phyloP scores from a whole-genome alignment of 1,140 invertebrate genomes.

The Gonioctena quinquepunctata region DNA sequence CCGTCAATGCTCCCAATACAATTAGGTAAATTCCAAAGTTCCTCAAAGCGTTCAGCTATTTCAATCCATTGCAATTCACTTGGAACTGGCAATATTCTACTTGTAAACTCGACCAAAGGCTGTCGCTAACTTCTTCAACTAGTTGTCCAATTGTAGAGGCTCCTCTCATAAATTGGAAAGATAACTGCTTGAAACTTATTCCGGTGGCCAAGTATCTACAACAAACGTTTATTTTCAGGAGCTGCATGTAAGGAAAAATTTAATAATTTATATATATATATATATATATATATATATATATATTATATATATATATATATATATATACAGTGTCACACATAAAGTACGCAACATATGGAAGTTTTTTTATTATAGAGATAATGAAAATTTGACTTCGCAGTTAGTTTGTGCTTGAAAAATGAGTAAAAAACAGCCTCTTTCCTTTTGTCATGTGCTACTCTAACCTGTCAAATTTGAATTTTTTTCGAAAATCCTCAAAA shows the following conservation, averaged over 20 bases:
- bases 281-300: no score
- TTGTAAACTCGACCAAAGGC: slow-evolving; percentile 22
- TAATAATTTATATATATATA: slow-evolving; percentile 23
- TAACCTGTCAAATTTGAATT: no score
- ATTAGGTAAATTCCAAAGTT: slow-evolving; percentile 41
- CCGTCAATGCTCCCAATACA: slow-evolving; percentile 56
- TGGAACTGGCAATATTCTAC: slow-evolving; percentile 16
- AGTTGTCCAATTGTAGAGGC: slow-evolving; percentile 23
- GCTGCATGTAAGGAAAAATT: slow-evolving; percentile 17
- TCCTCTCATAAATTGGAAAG: slow-evolving; percentile 22
- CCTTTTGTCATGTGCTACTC: no score
- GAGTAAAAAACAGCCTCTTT: no score
- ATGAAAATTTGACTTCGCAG: no score
- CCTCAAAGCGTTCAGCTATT: slow-evolving; percentile 24
- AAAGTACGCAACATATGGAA: no score
- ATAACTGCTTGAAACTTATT: slow-evolving; percentile 23
- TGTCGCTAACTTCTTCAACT: slow-evolving; percentile 22
- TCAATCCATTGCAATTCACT: slow-evolving; percentile 24
- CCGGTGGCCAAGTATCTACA: slow-evolving; percentile 22
- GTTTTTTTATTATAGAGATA: no score
- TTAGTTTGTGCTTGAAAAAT: no score
- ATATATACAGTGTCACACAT: no score
- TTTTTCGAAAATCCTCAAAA: no score
- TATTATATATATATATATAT: no score
- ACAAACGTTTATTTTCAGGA: slow-evolving; percentile 14